Conservation (phyloP, 2,888 invertebrate species). For the Drosophila algonquin region DNA sequence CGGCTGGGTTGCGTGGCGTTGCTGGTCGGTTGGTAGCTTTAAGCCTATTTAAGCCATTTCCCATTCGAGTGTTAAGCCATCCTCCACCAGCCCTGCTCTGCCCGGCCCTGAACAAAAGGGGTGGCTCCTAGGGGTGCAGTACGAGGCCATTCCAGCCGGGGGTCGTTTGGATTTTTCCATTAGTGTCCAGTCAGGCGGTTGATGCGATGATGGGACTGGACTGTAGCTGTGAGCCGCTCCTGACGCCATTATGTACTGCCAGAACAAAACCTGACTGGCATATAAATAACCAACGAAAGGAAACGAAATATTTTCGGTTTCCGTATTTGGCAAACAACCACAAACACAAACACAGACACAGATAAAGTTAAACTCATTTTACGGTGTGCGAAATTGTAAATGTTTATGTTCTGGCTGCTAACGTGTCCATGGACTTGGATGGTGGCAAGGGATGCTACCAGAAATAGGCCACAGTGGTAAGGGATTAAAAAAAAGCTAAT, state of each 20-base stretch:
- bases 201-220: slow-evolving; percentile 50
- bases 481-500: too few relatives aligned
- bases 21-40: slow-evolving; percentile 28
- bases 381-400: slow-evolving; percentile 76
- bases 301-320: slow-evolving; percentile 43
- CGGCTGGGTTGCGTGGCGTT: neutral
- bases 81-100: slow-evolving; percentile 55
- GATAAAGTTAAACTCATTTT: slow-evolving; percentile 80
- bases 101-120: neutral
- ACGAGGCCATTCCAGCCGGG: slow-evolving; percentile 8
- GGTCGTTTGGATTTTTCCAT: slow-evolving; percentile 65
- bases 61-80: slow-evolving; percentile 29
- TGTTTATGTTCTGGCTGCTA: slow-evolving; percentile 60
- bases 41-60: slow-evolving; percentile 55
- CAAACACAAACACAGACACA: slow-evolving; percentile 46
- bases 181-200: slow-evolving; percentile 74
- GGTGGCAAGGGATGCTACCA: slow-evolving; percentile 2
- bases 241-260: slow-evolving; percentile 69
- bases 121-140: neutral
- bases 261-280: slow-evolving; percentile 77
- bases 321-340: slow-evolving; percentile 70
- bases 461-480: slow-evolving; percentile 5
- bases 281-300: slow-evolving; percentile 69
- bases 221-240: slow-evolving; percentile 33
- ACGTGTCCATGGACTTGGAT: slow-evolving; percentile 42